Base-by-base conservation (phyloP, 1,140 invertebrate genomes). In the Trichoplusia ni region DNA sequence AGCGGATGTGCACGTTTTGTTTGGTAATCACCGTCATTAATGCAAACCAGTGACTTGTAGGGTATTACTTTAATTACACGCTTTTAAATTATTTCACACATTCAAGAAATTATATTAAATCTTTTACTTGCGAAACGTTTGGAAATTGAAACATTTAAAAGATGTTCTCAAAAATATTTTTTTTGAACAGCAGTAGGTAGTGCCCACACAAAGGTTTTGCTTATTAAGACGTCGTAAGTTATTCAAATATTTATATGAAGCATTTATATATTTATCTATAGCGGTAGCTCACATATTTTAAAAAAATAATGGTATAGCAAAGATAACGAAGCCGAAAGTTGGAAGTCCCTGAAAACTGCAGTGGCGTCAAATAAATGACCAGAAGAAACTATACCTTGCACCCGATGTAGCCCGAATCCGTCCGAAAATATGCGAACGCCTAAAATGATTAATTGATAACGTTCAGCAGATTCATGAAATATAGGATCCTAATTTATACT, bases 391-490 rank as follows among this genome's bases (percentile, higher is more conserved):
- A n/a, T n/a, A n/a, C n/a, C n/a, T n/a, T n/a, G 27, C 19, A 16
- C 13, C 44, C 44, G 21, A 44, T n/a, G 21, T 44, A 11, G 5
- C 18, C 21, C 42, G 44, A 47, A 19, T n/a, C 23, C 13, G 5
- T 9, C 21, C 42, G 44, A 47, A 19, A 4, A 21, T 53, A 33
- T 8, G 21, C 35, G 23, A 25, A 1, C 4, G 6, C 5, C 35
- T 6, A 14, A 29, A 40, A 56, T 56, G 53, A 56, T 56, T 56
- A 56, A 56, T 56, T 56, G 35, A 56, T 56, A 56, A 35, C 29
- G 44, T 40, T 40, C 35, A 54, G 38, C 51, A 40, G 35, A 56
- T 56, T 25, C 51, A 19, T 25, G 33, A 56, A 40, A 56, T 56
- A 40, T 56, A 40, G 35, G 35, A 16, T 40, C 13, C 27, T 56